Base-by-base conservation (phyloP, 2,113 vertebrate species). In the Pelusios castaneus region DNA sequence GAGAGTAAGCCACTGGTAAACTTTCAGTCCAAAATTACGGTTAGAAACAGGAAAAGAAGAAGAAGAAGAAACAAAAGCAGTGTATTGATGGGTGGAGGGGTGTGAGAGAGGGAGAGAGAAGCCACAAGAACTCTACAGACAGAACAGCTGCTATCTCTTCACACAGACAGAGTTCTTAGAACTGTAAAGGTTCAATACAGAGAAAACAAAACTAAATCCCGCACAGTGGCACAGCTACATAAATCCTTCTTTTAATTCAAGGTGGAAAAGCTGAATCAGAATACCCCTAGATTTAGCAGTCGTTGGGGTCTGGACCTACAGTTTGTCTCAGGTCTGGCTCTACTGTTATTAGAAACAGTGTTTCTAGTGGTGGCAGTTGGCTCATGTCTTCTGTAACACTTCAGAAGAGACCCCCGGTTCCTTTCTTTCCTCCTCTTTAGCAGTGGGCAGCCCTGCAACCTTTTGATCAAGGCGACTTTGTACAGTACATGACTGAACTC, bases 381-480 rank as follows among this genome's bases (percentile, higher is more conserved):
- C 96, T 97, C 95, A 6, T 85, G n/a, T 95, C 86, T 96, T 97
- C 95, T 95, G 97, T 97, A 91, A 96, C 97, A 97, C 97, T 98
- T 98, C 94, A 97, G 96, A 97, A 97, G 96, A 97, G 92, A 94
- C 97, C 86, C 81, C 70, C 3, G 5, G 96, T 98, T 98, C 97
- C 94, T 97, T 98, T 97, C 89, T 84, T 95, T 93, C 79, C 92
- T 97, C 96, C 94, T 97, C 97, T 96, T 98, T 96, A 98, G 96
- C 98, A 97, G 97, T 98, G 98, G 98, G 98, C 97, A 97, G 96
- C 93, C 90, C 96, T 96, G 95, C 96, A 98, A 96, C 97, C 98
- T 98, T 98, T 98, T 98, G 98, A 98, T 98, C 98, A 97, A 97
- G 82, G 96, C 77, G 92, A 97, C 97, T 98, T 98, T 98, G 97